Conservation (phyloP, 2,888 invertebrate genomes). For the Temnothorax unifasciatus region DNA sequence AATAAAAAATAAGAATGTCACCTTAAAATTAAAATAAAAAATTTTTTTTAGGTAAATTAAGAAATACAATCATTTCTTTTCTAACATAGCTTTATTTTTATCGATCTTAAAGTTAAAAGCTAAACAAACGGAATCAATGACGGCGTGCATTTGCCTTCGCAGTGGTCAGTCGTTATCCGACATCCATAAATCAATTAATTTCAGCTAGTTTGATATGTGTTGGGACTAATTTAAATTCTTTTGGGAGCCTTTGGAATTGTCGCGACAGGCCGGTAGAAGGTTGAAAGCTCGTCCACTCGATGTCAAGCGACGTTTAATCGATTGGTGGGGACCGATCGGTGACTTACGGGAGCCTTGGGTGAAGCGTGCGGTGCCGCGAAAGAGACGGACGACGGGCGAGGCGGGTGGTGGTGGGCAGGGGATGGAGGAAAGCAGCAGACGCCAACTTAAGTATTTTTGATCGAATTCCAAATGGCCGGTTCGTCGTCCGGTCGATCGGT, state of each 20-base stretch:
- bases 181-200: constrained; percentile 86
- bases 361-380: constrained; percentile 39
- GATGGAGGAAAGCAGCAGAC: constrained; percentile 79
- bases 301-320: constrained; percentile 55
- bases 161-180: constrained; percentile 68
- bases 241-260: constrained; percentile 81
- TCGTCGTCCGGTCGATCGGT: constrained; percentile 78
- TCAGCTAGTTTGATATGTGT: constrained; percentile 83
- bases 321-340: constrained; percentile 70
- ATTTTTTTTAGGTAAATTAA: neutral
- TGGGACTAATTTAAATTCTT: constrained; percentile 86
- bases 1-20: neutral
- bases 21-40: neutral
- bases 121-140: neutral
- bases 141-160: neutral
- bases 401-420: constrained; percentile 42
- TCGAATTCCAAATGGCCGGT: constrained; percentile 84
- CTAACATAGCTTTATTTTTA: neutral
- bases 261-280: constrained; percentile 58
- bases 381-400: constrained; percentile 40
- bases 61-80: neutral
- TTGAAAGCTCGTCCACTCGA: constrained; percentile 65
- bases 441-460: constrained; percentile 86
- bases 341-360: constrained; percentile 68
- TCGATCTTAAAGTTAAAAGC: neutral